Conservation (phyloP, 2,888 invertebrate genomes). For the Parochlus steinenii region DNA sequence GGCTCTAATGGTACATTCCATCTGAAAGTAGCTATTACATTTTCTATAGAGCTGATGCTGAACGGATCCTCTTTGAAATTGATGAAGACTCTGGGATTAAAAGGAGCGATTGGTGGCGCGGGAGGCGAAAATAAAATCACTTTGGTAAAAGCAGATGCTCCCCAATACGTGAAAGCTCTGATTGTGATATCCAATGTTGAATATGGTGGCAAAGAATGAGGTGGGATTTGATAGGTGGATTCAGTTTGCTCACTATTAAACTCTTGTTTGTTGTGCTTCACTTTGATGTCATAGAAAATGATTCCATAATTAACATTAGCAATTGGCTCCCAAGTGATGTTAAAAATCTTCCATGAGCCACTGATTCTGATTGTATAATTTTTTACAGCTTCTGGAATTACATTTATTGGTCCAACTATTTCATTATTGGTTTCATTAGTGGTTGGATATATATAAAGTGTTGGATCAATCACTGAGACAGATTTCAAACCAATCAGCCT, state of each 20-base stretch:
- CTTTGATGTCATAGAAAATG: constrained; percentile 67
- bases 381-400: constrained; percentile 58
- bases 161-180: constrained; percentile 74
- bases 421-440: constrained; percentile 15
- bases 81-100: constrained; percentile 55
- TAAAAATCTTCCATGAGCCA: constrained; percentile 67
- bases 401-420: constrained; percentile 38
- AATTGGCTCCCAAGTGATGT: constrained; percentile 66
- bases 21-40: constrained; percentile 57
- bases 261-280: constrained; percentile 22
- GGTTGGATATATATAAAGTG: constrained; percentile 30
- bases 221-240: constrained; percentile 34
- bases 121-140: constrained; percentile 52
- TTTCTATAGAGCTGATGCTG: constrained; percentile 33
- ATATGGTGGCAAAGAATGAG: constrained; percentile 44
- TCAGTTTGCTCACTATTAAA: constrained; percentile 29
- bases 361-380: constrained; percentile 46
- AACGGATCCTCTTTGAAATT: constrained; percentile 27
- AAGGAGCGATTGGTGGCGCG: constrained; percentile 61
- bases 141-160: constrained; percentile 46
- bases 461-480: constrained; percentile 55
- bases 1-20: constrained; percentile 62
- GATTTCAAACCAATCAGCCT: constrained; percentile 47
- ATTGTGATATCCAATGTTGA: constrained; percentile 54
- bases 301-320: constrained; percentile 59